phyloP scores from a whole-genome alignment of 2,888 invertebrate species.

The Schizotus pectinicornis region DNA sequence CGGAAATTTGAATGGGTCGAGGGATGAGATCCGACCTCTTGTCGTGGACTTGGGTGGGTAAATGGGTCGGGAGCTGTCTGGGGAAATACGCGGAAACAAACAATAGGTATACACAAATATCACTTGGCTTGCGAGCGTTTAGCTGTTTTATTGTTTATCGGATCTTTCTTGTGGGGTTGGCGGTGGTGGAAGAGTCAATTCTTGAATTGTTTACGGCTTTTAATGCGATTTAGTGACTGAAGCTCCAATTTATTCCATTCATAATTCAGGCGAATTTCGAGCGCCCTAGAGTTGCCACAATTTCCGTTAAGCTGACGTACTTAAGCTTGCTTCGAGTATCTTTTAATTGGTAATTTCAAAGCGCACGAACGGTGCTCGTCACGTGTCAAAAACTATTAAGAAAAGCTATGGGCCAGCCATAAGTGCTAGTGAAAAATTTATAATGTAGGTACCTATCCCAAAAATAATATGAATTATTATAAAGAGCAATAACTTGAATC shows the following conservation, averaged over 20 bases:
- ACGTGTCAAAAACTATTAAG: too few species aligned
- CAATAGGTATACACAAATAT: constrained; percentile 16
- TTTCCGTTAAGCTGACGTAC: too few species aligned
- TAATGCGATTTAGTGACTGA: constrained; percentile 20
- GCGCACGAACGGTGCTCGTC: too few species aligned
- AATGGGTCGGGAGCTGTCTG: constrained; percentile 3
- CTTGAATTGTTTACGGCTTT: constrained; percentile 21
- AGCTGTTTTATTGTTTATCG: constrained; percentile 19
- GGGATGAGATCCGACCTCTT: constrained; percentile 1
- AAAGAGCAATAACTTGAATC: too few species aligned
- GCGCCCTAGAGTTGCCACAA: too few species aligned
- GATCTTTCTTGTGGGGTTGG: constrained; percentile 11
- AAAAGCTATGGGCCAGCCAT: too few species aligned
- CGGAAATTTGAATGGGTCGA: too few species aligned
- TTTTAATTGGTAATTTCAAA: too few species aligned
- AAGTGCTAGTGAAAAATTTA: too few species aligned
- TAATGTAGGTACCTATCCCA: too few species aligned
- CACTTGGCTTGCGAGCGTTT: constrained; percentile 4
- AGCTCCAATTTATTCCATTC: constrained; percentile 18
- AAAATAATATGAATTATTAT: too few species aligned
- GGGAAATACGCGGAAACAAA: constrained; percentile 12
- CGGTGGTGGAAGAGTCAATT: constrained; percentile 9
- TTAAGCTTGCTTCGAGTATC: too few species aligned
- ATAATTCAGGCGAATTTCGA: constrained; percentile 24
- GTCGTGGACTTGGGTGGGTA: constrained; percentile 1